Conservation (phyloP, 2,797 vertebrate species). For the Poeciliopsis gracilis region DNA sequence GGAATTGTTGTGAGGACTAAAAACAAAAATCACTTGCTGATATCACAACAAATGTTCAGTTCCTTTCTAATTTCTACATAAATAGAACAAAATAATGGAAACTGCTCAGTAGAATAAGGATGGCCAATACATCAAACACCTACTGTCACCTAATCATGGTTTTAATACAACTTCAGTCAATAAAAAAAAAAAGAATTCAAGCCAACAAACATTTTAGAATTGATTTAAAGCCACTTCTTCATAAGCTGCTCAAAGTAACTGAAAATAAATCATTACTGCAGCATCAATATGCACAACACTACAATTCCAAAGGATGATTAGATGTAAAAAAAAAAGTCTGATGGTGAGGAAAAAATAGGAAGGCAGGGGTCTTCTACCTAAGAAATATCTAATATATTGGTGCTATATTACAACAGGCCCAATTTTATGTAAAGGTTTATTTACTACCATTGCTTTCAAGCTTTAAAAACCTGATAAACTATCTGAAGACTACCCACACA, state of each 20-base stretch:
- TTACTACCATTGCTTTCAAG: not conserved
- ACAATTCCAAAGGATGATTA: not conserved
- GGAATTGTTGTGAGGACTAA: not conserved
- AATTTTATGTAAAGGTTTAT: not conserved
- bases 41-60: not conserved
- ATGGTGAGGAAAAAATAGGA: not conserved
- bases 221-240: not conserved
- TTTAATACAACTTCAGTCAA: not conserved
- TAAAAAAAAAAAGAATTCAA: not conserved
- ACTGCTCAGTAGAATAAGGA: not conserved
- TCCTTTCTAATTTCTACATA: not conserved
- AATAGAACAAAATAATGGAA: not conserved
- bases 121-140: not conserved
- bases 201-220: not conserved
- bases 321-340: not conserved
- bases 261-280: not conserved
- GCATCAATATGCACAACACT: not conserved
- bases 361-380: not conserved
- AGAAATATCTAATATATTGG: not conserved
- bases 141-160: not conserved
- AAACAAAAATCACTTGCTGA: not conserved
- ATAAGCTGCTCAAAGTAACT: not conserved
- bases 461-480: not conserved
- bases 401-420: not conserved
- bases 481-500: slow-evolving; percentile 3